Percentiles rank a stretch among this genome's conserved stretches.
Evolutionary conservation across 2,888 invertebrate species (phyloP).

Genomic region (Dione juno): DNA sequence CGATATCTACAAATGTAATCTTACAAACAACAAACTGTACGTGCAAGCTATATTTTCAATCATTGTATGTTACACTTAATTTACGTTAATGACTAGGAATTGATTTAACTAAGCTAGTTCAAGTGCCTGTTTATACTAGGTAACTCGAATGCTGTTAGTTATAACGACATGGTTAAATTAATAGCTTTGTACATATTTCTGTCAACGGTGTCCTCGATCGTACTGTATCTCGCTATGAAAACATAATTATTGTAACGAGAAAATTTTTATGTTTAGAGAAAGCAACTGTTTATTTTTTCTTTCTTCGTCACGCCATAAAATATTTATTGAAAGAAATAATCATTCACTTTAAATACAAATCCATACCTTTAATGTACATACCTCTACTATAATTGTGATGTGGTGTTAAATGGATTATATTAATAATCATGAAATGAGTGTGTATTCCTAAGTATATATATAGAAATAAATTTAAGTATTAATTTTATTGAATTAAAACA

Average conservation of each 20-base stretch:
- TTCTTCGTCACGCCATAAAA: conserved; percentile 48
- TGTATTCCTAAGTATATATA: neutral
- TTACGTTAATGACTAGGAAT: conserved; percentile 6
- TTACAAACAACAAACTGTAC: neutral
- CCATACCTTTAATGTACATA: neutral
- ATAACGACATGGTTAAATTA: conserved; percentile 13
- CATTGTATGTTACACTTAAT: neutral
- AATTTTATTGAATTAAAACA: too few species aligned
- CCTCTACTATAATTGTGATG: neutral
- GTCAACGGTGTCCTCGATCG: conserved; percentile 11
- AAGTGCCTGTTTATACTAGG: neutral
- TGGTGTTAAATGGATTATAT: neutral
- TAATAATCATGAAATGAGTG: neutral
- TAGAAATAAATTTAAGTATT: too few species aligned
- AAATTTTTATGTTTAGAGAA: conserved; percentile 54
- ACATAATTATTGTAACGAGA: conserved; percentile 52
- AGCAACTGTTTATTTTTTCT: conserved; percentile 48
- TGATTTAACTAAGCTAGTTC: neutral
- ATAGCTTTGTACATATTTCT: conserved; percentile 15
- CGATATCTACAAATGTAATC: neutral
- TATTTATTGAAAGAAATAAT: conserved; percentile 36
- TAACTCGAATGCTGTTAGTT: conserved; percentile 6
- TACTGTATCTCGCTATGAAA: conserved; percentile 43
- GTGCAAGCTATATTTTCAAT: conserved; percentile 9
- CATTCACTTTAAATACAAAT: conserved; percentile 16